Evolutionary conservation across 2,113 vertebrate species (phyloP), one percentile per base, ranked within the genome.

Genomic region (Aramus guarauna): DNA sequence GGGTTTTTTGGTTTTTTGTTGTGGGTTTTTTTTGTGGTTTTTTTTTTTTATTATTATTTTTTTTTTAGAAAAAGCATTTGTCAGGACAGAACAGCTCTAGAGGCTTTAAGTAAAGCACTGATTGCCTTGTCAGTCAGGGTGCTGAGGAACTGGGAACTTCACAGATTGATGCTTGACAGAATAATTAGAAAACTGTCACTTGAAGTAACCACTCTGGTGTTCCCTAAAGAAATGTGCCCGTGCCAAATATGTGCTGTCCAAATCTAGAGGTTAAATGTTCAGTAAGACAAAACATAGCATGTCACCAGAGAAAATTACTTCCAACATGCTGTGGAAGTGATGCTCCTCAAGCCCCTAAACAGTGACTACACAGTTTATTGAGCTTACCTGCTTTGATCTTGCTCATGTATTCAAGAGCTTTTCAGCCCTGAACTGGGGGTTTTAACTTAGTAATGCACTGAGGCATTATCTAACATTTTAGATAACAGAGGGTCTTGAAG

Each of bases 131-230:
- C 99, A 99, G 96, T 99, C 99, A 99, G 98, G 93, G 96, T 94
- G 92, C 97, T 94, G 97, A 98, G 98, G 92, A 98, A 98, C 98
- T 98, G 90, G 98, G 98, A 98, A 98, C 99, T 97, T 98, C 98
- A 93, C 95, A 98, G 98, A 99, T 99, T 99, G 99, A 99, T 99
- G 98, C 98, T 99, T 99, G 99, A 99, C 99, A 99, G 98, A 99
- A 99, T 99, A 99, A 99, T 99, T 99, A 99, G 99, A 99, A 99
- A 99, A 98, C 98, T 99, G 99, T 99, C 99, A 98, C 98, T 97
- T 98, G 98, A 97, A 98, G 98, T 99, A 99, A 99, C 99, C 98
- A 98, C 98, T 98, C 94, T 88, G 98, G 98, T 98, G 98, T 98
- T 99, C 98, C 98, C 98, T 97, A 92, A 96, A 98, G 98, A 98